phyloP scores from a whole-genome alignment of 1,140 invertebrate species.

The Apis mellifera region DNA sequence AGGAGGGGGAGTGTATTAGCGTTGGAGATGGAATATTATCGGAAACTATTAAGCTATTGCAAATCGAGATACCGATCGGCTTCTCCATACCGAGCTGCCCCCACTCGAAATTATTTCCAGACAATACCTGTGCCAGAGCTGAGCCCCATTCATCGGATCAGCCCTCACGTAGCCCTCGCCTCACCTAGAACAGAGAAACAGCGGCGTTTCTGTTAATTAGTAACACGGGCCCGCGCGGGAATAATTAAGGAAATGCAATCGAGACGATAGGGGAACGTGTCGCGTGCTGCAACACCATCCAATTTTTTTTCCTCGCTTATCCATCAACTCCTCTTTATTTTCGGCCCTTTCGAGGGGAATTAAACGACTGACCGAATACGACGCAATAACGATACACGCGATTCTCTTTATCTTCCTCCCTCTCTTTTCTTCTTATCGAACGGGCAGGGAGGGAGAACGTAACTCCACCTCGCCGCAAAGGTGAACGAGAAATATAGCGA shows the following conservation, averaged over 20 bases:
- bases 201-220: slow-evolving; percentile 57
- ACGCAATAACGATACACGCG: not conserved
- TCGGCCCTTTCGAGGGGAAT: not conserved
- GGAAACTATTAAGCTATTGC: not conserved
- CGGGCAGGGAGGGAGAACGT: too few species aligned
- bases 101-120: slow-evolving; percentile 59
- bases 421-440: too few species aligned
- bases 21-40: not conserved
- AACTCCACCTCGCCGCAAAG: too few species aligned
- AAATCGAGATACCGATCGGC: too few species aligned
- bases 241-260: slow-evolving; percentile 56
- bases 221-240: slow-evolving; percentile 44
- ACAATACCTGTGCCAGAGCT: slow-evolving; percentile 61
- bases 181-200: slow-evolving; percentile 57
- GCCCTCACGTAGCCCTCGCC: slow-evolving; percentile 55
- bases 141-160: slow-evolving; percentile 59
- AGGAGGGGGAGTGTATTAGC: not conserved
- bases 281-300: slow-evolving; percentile 27
- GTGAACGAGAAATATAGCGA: too few species aligned
- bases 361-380: not conserved
- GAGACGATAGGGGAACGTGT: slow-evolving; percentile 21
- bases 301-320: slow-evolving; percentile 45
- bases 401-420: not conserved
- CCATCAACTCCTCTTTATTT: slow-evolving; percentile 17
- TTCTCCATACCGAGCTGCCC: not conserved